A percentile compares a stretch with the other conserved stretches of the same genome.
Evolutionary conservation across 2,797 vertebrate species (phyloP).

Genomic region (Enteromius thamalakanensis): DNA sequence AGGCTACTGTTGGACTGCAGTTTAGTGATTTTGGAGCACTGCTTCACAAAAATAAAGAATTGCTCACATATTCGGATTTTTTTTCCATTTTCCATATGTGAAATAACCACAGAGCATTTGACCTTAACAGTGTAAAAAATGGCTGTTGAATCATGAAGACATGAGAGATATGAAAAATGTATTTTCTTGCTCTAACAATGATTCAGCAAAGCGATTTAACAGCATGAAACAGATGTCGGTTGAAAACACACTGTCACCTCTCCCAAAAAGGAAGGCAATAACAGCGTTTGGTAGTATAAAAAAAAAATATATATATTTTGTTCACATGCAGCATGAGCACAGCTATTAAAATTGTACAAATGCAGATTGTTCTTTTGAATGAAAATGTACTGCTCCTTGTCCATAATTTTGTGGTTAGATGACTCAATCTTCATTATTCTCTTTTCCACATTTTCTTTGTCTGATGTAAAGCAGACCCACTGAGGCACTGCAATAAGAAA

Average conservation of each 20-base stretch:
- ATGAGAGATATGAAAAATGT: too few species aligned
- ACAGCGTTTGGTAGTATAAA: not conserved
- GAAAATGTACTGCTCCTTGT: not conserved
- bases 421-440: not conserved
- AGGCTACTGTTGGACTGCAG: not conserved
- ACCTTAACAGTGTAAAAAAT: not conserved
- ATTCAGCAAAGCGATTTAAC: not conserved
- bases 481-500: not conserved
- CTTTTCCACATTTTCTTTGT: not conserved
- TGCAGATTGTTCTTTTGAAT: not conserved
- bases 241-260: conserved; percentile 1
- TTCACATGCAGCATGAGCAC: not conserved
- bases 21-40: not conserved
- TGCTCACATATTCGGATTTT: not conserved
- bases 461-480: not conserved
- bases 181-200: not conserved
- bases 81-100: too few species aligned
- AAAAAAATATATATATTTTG: not conserved
- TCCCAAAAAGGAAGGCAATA: not conserved
- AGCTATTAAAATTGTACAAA: not conserved
- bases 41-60: too few species aligned
- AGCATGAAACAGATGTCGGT: not conserved
- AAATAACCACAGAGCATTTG: conserved; percentile 3
- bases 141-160: not conserved
- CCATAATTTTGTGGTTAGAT: conserved; percentile 1